Percentiles rank a stretch among this genome's conserved stretches.
These are phyloP conservation scores for Nudaria mundana DNA, from an alignment of 2,888 invertebrate genomes.

Conservation along the genomic window DNA sequence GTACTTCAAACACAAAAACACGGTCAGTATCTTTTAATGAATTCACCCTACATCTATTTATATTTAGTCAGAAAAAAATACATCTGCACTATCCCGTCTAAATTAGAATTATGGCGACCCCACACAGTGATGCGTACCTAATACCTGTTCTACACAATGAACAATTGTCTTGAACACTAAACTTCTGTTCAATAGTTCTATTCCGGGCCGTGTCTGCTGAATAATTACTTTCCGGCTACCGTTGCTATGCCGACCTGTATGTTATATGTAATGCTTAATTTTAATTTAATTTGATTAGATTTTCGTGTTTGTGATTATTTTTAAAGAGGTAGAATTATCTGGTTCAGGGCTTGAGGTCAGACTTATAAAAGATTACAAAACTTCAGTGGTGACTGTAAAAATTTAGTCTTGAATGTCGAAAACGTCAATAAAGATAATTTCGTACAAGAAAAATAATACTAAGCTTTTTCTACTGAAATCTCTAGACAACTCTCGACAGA, in stretches of 20 bases:
- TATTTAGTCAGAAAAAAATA: neutral
- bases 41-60: neutral
- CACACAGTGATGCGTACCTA: constrained; percentile 27
- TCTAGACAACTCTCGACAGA: too few species aligned
- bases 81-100: constrained; percentile 7
- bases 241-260: constrained; percentile 32
- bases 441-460: too few species aligned
- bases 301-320: too few species aligned
- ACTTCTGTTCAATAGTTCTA: constrained; percentile 60
- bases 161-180: constrained; percentile 60
- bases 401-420: too few species aligned
- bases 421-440: too few species aligned
- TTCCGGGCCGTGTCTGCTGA: constrained; percentile 43
- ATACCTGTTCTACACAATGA: constrained; percentile 63
- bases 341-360: too few species aligned
- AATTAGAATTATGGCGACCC: constrained; percentile 22
- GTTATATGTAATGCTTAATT: constrained; percentile 7
- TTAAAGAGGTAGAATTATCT: too few species aligned
- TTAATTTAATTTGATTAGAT: neutral
- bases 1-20: too few species aligned
- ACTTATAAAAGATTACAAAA: too few species aligned
- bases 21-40: too few species aligned
- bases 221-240: constrained; percentile 59
- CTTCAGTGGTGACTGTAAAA: neutral
- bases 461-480: too few species aligned